Conservation (phyloP, 2,797 vertebrate species). For the Gallinago solitaria region DNA sequence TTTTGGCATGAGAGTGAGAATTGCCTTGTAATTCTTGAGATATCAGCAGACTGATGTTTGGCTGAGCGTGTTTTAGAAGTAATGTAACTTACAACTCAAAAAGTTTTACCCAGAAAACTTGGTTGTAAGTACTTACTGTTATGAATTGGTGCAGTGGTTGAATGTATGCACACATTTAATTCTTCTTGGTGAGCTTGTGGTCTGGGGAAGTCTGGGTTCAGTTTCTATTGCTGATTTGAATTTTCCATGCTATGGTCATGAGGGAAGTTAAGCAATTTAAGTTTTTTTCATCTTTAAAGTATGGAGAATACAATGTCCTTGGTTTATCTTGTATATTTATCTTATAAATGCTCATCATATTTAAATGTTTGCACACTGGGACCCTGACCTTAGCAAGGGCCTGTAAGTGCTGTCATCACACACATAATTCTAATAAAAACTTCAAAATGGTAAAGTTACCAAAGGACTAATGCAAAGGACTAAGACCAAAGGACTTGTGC, state of each 20-base stretch:
- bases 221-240: neutral
- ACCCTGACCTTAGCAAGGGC: slow-evolving; percentile 39
- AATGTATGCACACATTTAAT: neutral
- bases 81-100: neutral
- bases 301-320: slow-evolving; percentile 29
- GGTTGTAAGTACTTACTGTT: neutral
- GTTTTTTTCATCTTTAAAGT: slow-evolving; percentile 18
- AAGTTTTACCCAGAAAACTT: neutral
- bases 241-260: neutral
- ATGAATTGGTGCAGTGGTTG: neutral
- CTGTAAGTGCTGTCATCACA: slow-evolving; percentile 22
- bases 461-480: neutral
- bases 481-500: neutral
- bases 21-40: neutral
- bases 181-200: neutral
- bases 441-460: neutral
- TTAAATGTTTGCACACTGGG: slow-evolving; percentile 24
- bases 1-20: neutral
- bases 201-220: neutral
- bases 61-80: neutral
- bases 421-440: slow-evolving; percentile 19
- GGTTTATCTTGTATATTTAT: slow-evolving; percentile 14
- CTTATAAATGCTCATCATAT: slow-evolving; percentile 37
- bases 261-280: slow-evolving; percentile 5
- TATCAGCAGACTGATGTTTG: neutral